Percentiles rank a stretch among this genome's conserved stretches.
Conservation (phyloP, 2,113 vertebrate genomes). For the Athene noctua region DNA sequence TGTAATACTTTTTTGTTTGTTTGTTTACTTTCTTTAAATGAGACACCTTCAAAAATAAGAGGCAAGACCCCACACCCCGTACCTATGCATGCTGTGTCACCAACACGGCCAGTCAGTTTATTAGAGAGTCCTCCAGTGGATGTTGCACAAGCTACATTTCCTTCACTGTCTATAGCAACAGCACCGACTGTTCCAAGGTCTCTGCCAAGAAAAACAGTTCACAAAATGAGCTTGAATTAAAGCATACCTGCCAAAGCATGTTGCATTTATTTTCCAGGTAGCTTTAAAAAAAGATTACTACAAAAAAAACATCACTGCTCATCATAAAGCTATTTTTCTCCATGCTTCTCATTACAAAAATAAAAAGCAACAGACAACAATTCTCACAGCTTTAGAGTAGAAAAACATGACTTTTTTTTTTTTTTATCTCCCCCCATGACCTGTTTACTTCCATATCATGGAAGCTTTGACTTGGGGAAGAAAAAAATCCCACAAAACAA, state of each 20-base stretch:
- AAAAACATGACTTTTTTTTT: not conserved
- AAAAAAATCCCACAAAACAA: not conserved
- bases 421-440: not conserved
- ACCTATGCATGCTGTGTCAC: slow-evolving; percentile 85
- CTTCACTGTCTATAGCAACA: slow-evolving; percentile 79
- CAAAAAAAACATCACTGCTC: not conserved
- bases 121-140: slow-evolving; percentile 84
- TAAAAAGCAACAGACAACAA: not conserved
- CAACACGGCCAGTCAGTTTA: slow-evolving; percentile 84
- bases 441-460: not conserved
- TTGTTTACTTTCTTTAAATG: not conserved
- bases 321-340: not conserved
- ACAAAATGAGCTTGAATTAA: slow-evolving; percentile 47
- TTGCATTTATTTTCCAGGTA: slow-evolving; percentile 21
- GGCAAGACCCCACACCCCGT: not conserved
- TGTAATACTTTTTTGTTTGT: not conserved
- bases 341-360: not conserved
- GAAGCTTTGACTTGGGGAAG: not conserved
- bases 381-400: not conserved
- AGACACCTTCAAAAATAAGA: not conserved
- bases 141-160: slow-evolving; percentile 81
- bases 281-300: not conserved
- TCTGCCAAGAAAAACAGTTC: slow-evolving; percentile 72
- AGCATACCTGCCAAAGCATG: slow-evolving; percentile 29
- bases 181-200: slow-evolving; percentile 85